Evolutionary conservation across 1,140 invertebrate genomes (phyloP).

Genomic region (Pectinophora gossypiella): DNA sequence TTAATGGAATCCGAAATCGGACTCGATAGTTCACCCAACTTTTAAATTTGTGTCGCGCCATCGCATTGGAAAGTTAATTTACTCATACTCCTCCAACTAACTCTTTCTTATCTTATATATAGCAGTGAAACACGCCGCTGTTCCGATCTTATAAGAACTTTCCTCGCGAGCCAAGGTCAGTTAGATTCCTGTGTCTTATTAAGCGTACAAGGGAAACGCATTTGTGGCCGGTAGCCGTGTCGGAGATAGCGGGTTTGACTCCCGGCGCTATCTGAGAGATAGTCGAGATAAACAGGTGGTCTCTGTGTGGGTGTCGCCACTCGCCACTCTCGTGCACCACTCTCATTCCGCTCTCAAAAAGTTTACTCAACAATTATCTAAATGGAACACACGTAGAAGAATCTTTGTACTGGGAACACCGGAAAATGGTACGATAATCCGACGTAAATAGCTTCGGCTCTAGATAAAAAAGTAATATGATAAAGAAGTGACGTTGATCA

Average conservation of each 20-base stretch:
- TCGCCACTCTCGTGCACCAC: neutral
- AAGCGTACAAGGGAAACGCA: constrained; percentile 59
- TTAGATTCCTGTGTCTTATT: constrained; percentile 26
- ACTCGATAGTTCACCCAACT: neutral
- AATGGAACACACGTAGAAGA: neutral
- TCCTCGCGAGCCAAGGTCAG: neutral
- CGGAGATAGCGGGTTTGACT: constrained; percentile 40
- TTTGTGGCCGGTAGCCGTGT: constrained; percentile 52
- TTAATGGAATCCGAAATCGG: neutral
- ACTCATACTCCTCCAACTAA: neutral
- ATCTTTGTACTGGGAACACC: neutral
- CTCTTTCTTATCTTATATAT: neutral
- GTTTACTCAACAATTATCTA: neutral
- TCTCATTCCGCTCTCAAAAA: neutral
- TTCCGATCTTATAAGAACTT: neutral
- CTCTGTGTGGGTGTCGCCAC: constrained; percentile 32
- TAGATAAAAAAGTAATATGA: no score
- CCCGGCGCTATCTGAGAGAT: constrained; percentile 38
- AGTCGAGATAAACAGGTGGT: constrained; percentile 39
- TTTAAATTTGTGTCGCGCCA: neutral
- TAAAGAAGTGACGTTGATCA: no score
- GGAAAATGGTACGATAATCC: no score
- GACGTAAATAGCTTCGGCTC: no score
- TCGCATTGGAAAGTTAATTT: neutral
- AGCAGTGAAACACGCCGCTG: no score